phyloP scores from a whole-genome alignment of 1,140 invertebrate genomes.

The Pseudomyrmex flavicornis region DNA sequence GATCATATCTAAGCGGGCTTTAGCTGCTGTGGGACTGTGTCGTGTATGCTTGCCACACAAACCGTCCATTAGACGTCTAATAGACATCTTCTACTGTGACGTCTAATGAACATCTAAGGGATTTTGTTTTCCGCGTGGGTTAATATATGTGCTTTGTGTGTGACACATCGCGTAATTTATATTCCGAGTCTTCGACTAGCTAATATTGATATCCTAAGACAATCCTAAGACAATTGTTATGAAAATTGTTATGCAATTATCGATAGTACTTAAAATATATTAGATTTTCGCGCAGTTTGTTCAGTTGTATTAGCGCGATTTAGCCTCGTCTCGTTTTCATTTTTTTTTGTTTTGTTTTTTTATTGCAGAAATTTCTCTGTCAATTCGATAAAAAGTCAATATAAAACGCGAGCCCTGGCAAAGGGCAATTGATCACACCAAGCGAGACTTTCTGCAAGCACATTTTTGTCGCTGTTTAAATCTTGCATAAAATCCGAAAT shows the following conservation, averaged over 20 bases:
- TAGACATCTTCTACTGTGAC: too few relatives aligned
- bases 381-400: conserved; percentile 73
- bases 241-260: conserved; percentile 67
- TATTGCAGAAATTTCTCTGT: conserved; percentile 63
- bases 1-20: conserved; percentile 20
- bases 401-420: conserved; percentile 76
- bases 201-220: conserved; percentile 76
- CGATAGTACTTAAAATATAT: conserved; percentile 73
- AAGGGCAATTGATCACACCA: conserved; percentile 58
- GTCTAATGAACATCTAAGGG: too few relatives aligned
- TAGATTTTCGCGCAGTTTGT: conserved; percentile 52
- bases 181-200: conserved; percentile 79
- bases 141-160: conserved; percentile 51
- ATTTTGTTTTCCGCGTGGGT: background rate
- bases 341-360: conserved; percentile 16
- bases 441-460: conserved; percentile 34
- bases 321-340: conserved; percentile 58
- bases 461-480: conserved; percentile 54
- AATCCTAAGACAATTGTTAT: conserved; percentile 72
- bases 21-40: conserved; percentile 30
- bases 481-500: conserved; percentile 71
- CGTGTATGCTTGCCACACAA: conserved; percentile 19
- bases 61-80: too few relatives aligned
- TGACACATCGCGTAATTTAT: conserved; percentile 62
- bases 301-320: conserved; percentile 19